These are phyloP conservation scores for Agelaius phoeniceus DNA, from an alignment of 2,113 vertebrate species.

Conservation along the genomic window DNA sequence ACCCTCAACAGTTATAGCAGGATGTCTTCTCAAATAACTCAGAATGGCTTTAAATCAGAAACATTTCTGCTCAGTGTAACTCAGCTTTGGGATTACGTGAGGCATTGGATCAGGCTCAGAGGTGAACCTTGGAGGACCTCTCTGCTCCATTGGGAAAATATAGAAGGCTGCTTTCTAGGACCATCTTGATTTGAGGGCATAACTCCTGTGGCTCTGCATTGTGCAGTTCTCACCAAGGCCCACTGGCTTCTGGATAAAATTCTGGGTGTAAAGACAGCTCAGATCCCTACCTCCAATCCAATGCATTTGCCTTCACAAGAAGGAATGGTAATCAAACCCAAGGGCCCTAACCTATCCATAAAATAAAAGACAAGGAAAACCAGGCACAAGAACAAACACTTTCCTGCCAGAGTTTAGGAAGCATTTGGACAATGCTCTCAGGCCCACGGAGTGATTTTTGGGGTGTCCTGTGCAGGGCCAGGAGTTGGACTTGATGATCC, in stretches of 20 bases:
- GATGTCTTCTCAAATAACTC: background rate
- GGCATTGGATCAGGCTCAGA: background rate
- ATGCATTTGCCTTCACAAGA: background rate
- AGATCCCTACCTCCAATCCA: background rate
- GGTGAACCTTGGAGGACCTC: background rate
- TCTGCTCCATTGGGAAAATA: background rate
- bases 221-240: background rate
- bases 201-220: background rate
- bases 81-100: background rate
- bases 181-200: background rate
- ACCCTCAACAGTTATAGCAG: background rate
- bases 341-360: background rate
- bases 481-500: background rate
- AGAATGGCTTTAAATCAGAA: background rate
- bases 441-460: background rate
- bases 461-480: background rate
- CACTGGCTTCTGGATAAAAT: background rate
- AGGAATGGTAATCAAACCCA: background rate
- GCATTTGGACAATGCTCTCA: accelerated
- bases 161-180: background rate
- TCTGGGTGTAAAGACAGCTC: background rate
- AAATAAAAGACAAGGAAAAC: background rate
- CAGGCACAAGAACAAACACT: background rate
- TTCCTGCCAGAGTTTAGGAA: background rate
- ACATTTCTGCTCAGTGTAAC: background rate